A percentile compares a stretch with the other conserved stretches of the same genome.
Conservation (phyloP, 2,113 vertebrate genomes). For the Pithys albifrons region DNA sequence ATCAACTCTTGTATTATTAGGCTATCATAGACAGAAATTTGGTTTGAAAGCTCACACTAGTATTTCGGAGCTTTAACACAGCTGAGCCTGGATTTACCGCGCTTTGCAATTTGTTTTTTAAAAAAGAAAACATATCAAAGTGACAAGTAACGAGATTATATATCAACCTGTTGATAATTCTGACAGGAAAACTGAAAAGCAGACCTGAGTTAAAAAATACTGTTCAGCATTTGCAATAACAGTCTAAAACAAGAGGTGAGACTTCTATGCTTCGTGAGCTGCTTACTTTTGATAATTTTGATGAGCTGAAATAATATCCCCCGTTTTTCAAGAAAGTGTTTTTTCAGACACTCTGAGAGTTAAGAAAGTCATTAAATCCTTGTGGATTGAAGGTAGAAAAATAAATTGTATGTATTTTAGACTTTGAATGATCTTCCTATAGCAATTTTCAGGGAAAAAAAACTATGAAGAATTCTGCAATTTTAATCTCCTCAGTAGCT, state of each 20-base stretch:
- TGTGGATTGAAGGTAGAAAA: conserved; percentile 74
- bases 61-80: neutral
- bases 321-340: conserved; percentile 26
- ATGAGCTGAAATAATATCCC: conserved; percentile 52
- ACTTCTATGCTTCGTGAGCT: neutral
- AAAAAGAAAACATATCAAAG: neutral
- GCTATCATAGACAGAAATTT: neutral
- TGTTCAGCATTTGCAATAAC: neutral
- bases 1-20: neutral
- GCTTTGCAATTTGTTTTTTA: neutral
- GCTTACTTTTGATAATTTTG: conserved; percentile 56
- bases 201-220: neutral
- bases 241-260: conserved; percentile 30
- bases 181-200: neutral
- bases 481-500: conserved; percentile 83
- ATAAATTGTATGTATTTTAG: conserved; percentile 78
- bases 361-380: conserved; percentile 73
- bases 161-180: conserved; percentile 75
- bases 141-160: neutral
- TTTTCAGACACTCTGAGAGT: conserved; percentile 52
- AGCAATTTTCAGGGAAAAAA: conserved; percentile 67
- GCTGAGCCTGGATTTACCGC: neutral
- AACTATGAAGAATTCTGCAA: conserved; percentile 76
- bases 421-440: conserved; percentile 75
- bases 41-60: neutral